Evolutionary conservation across 2,113 vertebrate genomes (phyloP).

Genomic region (Bubo scandiacus): DNA sequence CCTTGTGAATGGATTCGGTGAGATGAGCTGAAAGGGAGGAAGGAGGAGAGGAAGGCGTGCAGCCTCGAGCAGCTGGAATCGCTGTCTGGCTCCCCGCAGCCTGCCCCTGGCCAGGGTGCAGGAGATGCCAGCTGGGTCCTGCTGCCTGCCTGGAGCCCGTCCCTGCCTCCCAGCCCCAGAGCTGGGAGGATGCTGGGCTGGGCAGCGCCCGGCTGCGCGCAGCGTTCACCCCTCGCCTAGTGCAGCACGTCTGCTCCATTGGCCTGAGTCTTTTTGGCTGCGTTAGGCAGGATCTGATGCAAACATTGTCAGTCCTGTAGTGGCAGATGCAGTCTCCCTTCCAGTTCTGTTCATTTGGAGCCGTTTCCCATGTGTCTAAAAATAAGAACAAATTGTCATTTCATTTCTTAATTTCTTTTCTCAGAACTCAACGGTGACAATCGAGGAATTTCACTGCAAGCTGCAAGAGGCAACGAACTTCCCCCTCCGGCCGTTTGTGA

Average conservation of each 20-base stretch:
- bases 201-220: not conserved
- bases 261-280: not conserved
- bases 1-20: not conserved
- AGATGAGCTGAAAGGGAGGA: not conserved
- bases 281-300: not conserved
- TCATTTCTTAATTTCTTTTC: conserved; percentile 52
- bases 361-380: not conserved
- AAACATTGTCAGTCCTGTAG: not conserved
- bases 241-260: not conserved
- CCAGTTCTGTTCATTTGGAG: not conserved
- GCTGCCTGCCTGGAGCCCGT: not conserved
- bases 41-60: not conserved
- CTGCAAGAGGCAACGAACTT: conserved; percentile 99
- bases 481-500: conserved; percentile 94
- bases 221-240: not conserved
- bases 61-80: not conserved
- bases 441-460: conserved; percentile 97
- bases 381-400: conserved; percentile 17
- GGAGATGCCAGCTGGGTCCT: not conserved
- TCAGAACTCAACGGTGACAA: conserved; percentile 97
- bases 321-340: conserved; percentile 11
- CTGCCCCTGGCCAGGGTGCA: not conserved
- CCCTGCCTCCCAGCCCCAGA: not conserved
- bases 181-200: not conserved
- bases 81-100: not conserved